A percentile compares a stretch with the other conserved stretches of the same genome.
These are phyloP conservation scores for Drosophila navojoa DNA, from an alignment of 1,140 invertebrate genomes.

Conservation along the genomic window DNA sequence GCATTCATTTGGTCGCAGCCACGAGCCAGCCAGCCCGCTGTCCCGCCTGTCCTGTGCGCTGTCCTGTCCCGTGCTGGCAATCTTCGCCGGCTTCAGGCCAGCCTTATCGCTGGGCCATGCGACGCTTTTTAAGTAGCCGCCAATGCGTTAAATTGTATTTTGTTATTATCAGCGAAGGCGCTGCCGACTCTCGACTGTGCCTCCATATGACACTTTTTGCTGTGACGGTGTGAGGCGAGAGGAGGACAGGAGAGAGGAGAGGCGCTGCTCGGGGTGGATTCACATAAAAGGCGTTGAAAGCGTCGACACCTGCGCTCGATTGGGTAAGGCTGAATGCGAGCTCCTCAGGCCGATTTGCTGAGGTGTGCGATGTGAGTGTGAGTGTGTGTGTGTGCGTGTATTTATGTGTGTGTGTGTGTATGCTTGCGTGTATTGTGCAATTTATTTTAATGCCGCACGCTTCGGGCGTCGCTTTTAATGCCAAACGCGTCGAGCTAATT, in stretches of 20 bases:
- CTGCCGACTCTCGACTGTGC: conserved; percentile 10
- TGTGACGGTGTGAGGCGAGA: not conserved
- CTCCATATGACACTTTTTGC: conserved; percentile 73
- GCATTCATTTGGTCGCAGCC: conserved; percentile 73
- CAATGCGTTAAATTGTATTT: conserved; percentile 80
- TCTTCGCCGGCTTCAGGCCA: conserved; percentile 18
- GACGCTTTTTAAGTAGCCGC: conserved; percentile 80
- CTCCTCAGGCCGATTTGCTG: conserved; percentile 30
- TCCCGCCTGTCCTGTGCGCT: no score
- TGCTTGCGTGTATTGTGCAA: conserved; percentile 67
- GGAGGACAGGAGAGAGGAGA: not conserved
- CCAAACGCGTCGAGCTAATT: conserved; percentile 78
- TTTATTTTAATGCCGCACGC: conserved; percentile 79
- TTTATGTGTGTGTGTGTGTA: conserved; percentile 24
- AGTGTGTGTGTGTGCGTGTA: conserved; percentile 17
- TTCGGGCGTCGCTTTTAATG: conserved; percentile 76
- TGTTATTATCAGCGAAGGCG: conserved; percentile 66
- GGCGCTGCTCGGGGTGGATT: not conserved
- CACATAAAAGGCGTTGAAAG: conserved; percentile 73
- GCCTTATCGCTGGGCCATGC: conserved; percentile 74
- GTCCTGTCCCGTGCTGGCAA: conserved; percentile 8
- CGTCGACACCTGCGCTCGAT: conserved; percentile 68
- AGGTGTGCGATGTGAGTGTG: conserved; percentile 20
- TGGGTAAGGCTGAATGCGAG: conserved; percentile 24
- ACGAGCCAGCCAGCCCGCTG: conserved; percentile 22